These are phyloP conservation scores for Caenorhabditis virilis DNA, from an alignment of 2,888 invertebrate species.

Conservation along the genomic window DNA sequence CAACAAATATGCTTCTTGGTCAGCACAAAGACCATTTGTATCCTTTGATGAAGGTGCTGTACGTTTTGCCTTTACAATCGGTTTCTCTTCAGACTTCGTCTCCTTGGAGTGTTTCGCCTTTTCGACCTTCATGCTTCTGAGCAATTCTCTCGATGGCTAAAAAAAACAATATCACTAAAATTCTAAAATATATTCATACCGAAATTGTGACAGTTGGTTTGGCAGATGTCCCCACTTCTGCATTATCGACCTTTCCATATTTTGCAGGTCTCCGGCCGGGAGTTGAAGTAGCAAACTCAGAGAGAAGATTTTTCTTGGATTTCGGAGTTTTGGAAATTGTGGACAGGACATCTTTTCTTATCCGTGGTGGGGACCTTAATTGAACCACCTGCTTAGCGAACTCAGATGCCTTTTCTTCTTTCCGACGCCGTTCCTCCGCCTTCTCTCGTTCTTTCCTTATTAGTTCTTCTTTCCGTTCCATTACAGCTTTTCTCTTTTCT, in stretches of 20 bases:
- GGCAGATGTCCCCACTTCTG: neutral
- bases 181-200: slow-evolving; percentile 2
- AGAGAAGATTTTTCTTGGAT: slow-evolving; percentile 4
- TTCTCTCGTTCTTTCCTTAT: slow-evolving; percentile 8
- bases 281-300: slow-evolving; percentile 11
- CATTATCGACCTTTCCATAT: slow-evolving; percentile 8
- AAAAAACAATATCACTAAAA: slow-evolving; percentile 1
- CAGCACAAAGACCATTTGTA: neutral
- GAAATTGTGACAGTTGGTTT: slow-evolving; percentile 14
- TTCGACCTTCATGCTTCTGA: neutral
- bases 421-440: slow-evolving; percentile 9
- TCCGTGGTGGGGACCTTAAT: slow-evolving; percentile 6
- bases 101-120: neutral
- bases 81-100: neutral
- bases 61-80: neutral
- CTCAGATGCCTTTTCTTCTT: slow-evolving; percentile 12
- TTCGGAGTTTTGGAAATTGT: neutral
- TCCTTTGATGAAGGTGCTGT: neutral
- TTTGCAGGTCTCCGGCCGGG: slow-evolving; percentile 24
- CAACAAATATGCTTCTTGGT: slow-evolving; percentile 19
- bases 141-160: slow-evolving; percentile 17
- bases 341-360: neutral
- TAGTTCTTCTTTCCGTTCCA: slow-evolving; percentile 17
- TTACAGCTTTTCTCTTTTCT: slow-evolving; percentile 8
- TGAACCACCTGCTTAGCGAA: slow-evolving; percentile 5